Conservation (phyloP, 2,113 vertebrate genomes). For the Oxygymnocypris stewartii region DNA sequence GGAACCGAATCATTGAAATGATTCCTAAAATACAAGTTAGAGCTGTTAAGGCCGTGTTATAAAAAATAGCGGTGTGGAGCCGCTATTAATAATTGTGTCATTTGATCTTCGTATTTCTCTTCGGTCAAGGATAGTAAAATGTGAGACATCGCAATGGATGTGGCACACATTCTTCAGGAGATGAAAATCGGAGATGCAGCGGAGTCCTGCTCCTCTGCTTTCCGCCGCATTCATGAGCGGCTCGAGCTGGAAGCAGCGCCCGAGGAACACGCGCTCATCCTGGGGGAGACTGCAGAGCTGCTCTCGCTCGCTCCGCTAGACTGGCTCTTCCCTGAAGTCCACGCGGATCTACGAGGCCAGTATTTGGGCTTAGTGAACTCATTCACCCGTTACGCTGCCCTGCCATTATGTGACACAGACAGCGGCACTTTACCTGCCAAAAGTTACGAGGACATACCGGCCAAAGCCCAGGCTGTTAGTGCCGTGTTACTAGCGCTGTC, state of each 20-base stretch:
- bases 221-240: conserved; percentile 45
- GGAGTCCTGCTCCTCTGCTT: conserved; percentile 17
- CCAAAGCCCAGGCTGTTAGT: conserved; percentile 22
- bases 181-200: conserved; percentile 29
- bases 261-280: not conserved
- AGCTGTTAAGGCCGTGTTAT: not conserved
- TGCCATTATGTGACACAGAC: conserved; percentile 60
- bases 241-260: conserved; percentile 19
- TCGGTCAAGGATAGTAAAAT: too few species aligned
- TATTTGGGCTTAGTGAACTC: conserved; percentile 56
- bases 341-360: not conserved
- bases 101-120: not conserved
- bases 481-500: conserved; percentile 58
- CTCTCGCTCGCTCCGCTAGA: conserved; percentile 42
- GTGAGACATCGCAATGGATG: conserved; percentile 45
- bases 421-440: not conserved
- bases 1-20: not conserved
- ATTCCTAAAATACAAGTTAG: not conserved
- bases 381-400: conserved; percentile 51
- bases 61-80: not conserved
- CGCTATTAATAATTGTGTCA: not conserved
- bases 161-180: conserved; percentile 44
- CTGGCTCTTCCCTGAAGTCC: conserved; percentile 54
- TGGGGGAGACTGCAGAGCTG: conserved; percentile 53
- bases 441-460: accelerated